Evolutionary conservation across 2,113 vertebrate genomes (phyloP).

Genomic region (Mustelus asterias): DNA sequence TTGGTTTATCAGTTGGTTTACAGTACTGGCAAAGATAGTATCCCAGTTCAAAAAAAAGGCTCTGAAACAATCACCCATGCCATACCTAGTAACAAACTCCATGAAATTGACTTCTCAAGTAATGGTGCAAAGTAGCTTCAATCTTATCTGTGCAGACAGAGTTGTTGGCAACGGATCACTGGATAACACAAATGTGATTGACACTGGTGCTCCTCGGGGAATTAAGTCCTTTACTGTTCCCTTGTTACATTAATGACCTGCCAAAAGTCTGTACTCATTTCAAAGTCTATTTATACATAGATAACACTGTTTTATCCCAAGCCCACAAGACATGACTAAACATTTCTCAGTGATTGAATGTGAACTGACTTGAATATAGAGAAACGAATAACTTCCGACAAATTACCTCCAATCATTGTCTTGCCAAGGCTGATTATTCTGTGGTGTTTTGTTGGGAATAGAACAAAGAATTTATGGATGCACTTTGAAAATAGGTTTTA

Average conservation of each 20-base stretch:
- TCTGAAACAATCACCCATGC: neutral
- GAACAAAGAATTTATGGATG: neutral
- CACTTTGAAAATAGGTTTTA: neutral
- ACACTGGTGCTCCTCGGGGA: neutral
- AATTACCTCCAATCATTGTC: neutral
- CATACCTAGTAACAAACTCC: neutral
- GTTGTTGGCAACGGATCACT: neutral
- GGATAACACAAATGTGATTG: constrained; percentile 12
- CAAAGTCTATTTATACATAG: constrained; percentile 23
- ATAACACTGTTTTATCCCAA: constrained; percentile 21
- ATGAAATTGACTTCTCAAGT: constrained; percentile 24
- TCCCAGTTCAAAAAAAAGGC: neutral
- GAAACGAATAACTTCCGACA: constrained; percentile 1
- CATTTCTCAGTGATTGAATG: constrained; percentile 9
- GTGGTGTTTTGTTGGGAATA: neutral
- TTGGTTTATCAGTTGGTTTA: neutral
- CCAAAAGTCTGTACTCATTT: neutral
- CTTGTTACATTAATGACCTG: constrained; percentile 26
- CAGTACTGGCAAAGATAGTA: neutral
- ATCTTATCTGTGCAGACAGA: constrained; percentile 25
- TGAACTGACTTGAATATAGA: neutral
- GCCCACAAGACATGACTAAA: neutral
- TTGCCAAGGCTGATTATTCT: neutral
- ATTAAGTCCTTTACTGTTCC: constrained; percentile 9
- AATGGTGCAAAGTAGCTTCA: constrained; percentile 11